Evolutionary conservation across 2,888 invertebrate species (phyloP).

Genomic region (Polymixis flavicincta): DNA sequence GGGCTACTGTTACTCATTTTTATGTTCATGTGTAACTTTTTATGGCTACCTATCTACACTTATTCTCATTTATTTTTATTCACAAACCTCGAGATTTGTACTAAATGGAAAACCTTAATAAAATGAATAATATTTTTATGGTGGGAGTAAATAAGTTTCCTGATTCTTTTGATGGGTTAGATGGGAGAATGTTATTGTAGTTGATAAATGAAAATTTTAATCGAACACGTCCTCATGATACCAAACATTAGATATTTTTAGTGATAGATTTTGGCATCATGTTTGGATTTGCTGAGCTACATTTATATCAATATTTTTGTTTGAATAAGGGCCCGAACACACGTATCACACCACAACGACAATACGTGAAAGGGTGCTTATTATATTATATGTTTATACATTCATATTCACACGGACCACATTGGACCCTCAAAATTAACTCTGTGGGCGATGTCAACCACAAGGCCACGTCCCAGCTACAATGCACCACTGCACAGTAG

Average conservation of each 20-base stretch:
- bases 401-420: not conserved
- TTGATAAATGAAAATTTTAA: not conserved
- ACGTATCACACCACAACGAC: not conserved
- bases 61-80: conserved; percentile 63
- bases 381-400: too few relatives aligned
- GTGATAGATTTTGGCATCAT: not conserved
- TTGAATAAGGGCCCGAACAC: not conserved
- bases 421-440: not conserved
- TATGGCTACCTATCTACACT: conserved; percentile 58
- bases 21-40: conserved; percentile 66
- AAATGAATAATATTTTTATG: conserved; percentile 29
- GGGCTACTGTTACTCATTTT: conserved; percentile 64
- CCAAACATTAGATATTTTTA: not conserved
- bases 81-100: conserved; percentile 51
- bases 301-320: not conserved
- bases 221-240: not conserved
- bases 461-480: not conserved
- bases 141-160: conserved; percentile 7
- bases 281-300: conserved; percentile 1
- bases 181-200: not conserved
- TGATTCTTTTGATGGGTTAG: not conserved
- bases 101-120: conserved; percentile 38
- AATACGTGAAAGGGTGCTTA: not conserved
- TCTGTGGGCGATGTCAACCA: not conserved
- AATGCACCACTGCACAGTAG: not conserved